Base-by-base conservation (phyloP, 2,113 vertebrate genomes). In the Prochilodus magdalenae region DNA sequence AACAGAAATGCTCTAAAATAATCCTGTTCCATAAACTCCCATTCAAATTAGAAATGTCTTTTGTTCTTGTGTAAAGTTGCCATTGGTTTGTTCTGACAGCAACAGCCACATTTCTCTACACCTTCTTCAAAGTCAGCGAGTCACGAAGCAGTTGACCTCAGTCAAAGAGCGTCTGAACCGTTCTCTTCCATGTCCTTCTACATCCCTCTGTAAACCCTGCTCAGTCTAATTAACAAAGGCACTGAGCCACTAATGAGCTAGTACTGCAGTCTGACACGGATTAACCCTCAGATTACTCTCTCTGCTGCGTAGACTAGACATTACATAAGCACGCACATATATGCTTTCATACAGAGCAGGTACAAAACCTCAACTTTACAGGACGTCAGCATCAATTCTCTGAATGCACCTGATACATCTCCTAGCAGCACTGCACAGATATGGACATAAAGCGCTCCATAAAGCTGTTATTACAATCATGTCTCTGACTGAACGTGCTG, bases 191-290 rank as follows among this genome's bases (percentile, higher is more conserved):
- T 4, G 60, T 15, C 20, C 59, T 60, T 24, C 62, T 11, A 14
- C 14, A 65, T 14, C 24, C 1, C 49, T n/a, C 22, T 20, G 5
- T 77, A 60, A 81, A 22, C 60, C 26, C 76, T 49, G 60, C 81
- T 90, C 72, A 91, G 8, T 40, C 36, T 86, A 87, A 94, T 87
- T 55, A 86, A 40, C 18, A 33, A 77, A 79, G 91, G 59, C 89
- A 84, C 66, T 92, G 81, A 93, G 81, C 88, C 22, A 16, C 13
- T 62, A 66, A 49, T 26, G 24, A 62, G 53, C 79, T 79, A 47
- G 78, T 70, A 62, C 66, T 73, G 77, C 27, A 27, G 33, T 11
- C 24, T 47, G 7, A 24, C 8, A 40, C 40, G 22, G 62, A 44
- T 82, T 75, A 73, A 77, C 30, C n/a, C 51, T 18, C 10, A 15